A percentile compares a stretch with the other conserved stretches of the same genome.
Evolutionary conservation across 2,797 vertebrate species (phyloP).

Genomic region (Cuculus canorus): DNA sequence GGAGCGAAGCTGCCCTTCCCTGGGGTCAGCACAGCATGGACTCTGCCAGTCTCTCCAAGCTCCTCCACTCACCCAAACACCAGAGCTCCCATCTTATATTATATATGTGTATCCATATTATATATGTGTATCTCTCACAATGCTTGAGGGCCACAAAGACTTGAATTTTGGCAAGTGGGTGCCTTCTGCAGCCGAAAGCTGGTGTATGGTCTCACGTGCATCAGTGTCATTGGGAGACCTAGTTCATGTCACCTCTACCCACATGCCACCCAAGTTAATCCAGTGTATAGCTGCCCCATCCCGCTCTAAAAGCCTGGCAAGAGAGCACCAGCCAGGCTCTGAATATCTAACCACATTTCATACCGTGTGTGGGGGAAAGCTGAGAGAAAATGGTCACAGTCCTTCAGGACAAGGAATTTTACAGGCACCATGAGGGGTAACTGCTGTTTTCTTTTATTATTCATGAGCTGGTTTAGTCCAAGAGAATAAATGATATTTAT

Average conservation of each 20-base stretch:
- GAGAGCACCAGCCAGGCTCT: neutral
- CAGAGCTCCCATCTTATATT: neutral
- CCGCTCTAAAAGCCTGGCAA: neutral
- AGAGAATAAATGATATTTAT: neutral
- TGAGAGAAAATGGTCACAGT: too few species aligned
- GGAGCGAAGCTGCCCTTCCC: neutral
- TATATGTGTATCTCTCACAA: neutral
- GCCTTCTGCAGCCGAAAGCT: neutral
- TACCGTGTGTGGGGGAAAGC: neutral
- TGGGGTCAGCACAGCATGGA: accelerated
- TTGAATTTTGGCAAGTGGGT: neutral
- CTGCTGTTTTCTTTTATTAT: slow-evolving; percentile 19
- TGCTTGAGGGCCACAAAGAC: neutral
- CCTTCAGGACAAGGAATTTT: neutral
- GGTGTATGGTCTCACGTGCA: neutral
- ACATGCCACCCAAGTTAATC: neutral
- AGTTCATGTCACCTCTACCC: neutral
- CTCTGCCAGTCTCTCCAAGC: neutral
- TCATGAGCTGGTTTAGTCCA: neutral
- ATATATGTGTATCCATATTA: too few species aligned
- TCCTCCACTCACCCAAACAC: neutral
- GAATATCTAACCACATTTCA: neutral
- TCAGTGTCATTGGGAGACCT: neutral
- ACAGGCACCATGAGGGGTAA: neutral
- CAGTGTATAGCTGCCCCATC: neutral